Percentiles rank a stretch among this genome's conserved stretches.
Evolutionary conservation across 2,797 vertebrate species (phyloP).

Genomic region (Philypnodon macrostomus): DNA sequence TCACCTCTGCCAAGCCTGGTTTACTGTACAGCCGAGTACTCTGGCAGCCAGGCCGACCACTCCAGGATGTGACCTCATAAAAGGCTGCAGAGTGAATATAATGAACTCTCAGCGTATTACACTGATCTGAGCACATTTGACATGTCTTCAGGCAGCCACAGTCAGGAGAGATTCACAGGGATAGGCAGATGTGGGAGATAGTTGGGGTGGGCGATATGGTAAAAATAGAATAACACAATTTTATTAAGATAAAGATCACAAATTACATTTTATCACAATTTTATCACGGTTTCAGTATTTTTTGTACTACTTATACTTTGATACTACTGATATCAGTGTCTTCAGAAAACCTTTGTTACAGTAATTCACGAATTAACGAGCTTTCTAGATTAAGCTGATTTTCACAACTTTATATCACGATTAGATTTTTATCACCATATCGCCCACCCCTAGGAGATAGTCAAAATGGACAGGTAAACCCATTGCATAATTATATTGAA

Average conservation of each 20-base stretch:
- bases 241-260: too few species aligned
- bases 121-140: conserved; percentile 75
- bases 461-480: conserved; percentile 36
- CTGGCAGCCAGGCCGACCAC: conserved; percentile 58
- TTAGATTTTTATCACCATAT: too few species aligned
- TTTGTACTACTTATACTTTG: too few species aligned
- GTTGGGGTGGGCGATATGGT: conserved; percentile 23
- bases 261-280: too few species aligned
- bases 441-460: conserved; percentile 5
- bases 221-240: too few species aligned
- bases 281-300: too few species aligned
- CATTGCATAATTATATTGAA: conserved; percentile 61
- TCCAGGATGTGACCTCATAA: conserved; percentile 79
- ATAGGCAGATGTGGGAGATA: conserved; percentile 3
- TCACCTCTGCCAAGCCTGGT: conserved; percentile 61
- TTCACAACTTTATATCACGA: too few species aligned
- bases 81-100: conserved; percentile 71
- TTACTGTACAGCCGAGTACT: conserved; percentile 61
- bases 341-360: too few species aligned
- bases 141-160: conserved; percentile 67
- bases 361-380: too few species aligned
- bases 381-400: too few species aligned
- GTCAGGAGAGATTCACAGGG: conserved; percentile 29
- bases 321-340: too few species aligned
- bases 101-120: conserved; percentile 78